phyloP scores from a whole-genome alignment of 2,797 vertebrate genomes.

The Epinephelus coioides region DNA sequence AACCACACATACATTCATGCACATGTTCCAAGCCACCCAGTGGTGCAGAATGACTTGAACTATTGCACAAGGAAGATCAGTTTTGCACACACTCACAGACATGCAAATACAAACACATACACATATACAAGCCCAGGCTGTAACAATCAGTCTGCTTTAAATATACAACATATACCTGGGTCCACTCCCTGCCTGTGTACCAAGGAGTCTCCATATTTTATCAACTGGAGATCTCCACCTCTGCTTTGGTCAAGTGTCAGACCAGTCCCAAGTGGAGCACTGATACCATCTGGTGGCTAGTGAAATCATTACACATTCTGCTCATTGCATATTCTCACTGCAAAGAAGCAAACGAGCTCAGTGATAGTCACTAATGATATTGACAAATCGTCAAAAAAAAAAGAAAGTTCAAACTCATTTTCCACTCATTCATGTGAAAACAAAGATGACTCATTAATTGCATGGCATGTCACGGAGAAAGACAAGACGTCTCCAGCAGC shows the following conservation, averaged over 20 bases:
- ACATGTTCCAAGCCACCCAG: constrained; percentile 71
- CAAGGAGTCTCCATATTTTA: constrained; percentile 21
- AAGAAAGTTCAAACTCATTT: neutral
- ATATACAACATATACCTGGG: constrained; percentile 22
- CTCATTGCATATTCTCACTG: neutral
- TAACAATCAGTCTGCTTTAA: constrained; percentile 18
- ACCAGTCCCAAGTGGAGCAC: constrained; percentile 56
- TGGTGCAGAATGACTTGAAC: constrained; percentile 44
- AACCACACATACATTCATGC: constrained; percentile 71
- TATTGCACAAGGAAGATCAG: constrained; percentile 45
- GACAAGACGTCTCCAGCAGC: constrained; percentile 21
- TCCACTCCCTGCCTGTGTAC: constrained; percentile 1
- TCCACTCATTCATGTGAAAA: constrained; percentile 10
- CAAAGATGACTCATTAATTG: constrained; percentile 8
- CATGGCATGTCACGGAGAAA: constrained; percentile 8
- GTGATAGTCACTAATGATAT: constrained; percentile 3
- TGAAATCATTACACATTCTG: constrained; percentile 40
- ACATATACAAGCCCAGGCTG: neutral
- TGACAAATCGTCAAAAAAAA: neutral
- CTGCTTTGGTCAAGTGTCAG: neutral
- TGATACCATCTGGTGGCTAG: constrained; percentile 75
- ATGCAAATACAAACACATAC: constrained; percentile 27
- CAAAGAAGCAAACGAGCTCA: neutral
- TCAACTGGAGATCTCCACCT: constrained; percentile 30
- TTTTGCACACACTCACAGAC: constrained; percentile 28